Evolutionary conservation across 2,888 invertebrate genomes (phyloP), one percentile per base, ranked within the genome.

Genomic region (Zele albiditarsus): DNA sequence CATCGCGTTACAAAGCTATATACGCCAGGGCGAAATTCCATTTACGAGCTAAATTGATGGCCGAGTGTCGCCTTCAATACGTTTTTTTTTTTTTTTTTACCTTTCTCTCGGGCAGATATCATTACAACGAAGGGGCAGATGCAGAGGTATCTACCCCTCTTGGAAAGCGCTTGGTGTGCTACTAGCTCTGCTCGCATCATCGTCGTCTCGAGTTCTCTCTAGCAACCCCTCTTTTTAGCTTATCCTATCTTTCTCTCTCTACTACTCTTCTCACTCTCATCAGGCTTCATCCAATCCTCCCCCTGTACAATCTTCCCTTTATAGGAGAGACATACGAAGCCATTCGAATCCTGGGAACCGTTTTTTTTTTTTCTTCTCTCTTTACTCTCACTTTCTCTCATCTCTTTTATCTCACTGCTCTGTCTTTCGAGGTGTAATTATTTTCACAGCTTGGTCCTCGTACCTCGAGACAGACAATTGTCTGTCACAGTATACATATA

Each of bases 321-420:
- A 85, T 86, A 82, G 74, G 82, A 84, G 85, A 85, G 87, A 86
- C 84, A 86, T 83, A 82, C 84, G 85, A 86, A 84, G 84, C 86
- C 81, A 86, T 88, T 87, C 84, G 85, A 86, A 85, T 85, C 88
- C 86, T 88, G 88, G 88, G 88, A 88, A 88, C 88, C 84, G 85
- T 86, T 87, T 86, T 87, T 84, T 82, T 78, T 42, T 53, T 20
- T 73, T 67, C 66, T 42, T 65, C 60, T 49, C 57, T 74, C 67
- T 63, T 76, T 58, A 69, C 57, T 65, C 65, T 72, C 72, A 69
- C 72, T 69, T 53, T 6, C 73, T 70, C 63, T 42, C 63, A 49
- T 49, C 66, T 73, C 67, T 63, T 76, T 66, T 69, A 53, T 65
- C 62, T 73, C 70, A 71, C 74, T 69, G 53, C 79, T 78, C 82